Conservation (phyloP, 1,140 invertebrate species). For the Nasonia longicornis region DNA sequence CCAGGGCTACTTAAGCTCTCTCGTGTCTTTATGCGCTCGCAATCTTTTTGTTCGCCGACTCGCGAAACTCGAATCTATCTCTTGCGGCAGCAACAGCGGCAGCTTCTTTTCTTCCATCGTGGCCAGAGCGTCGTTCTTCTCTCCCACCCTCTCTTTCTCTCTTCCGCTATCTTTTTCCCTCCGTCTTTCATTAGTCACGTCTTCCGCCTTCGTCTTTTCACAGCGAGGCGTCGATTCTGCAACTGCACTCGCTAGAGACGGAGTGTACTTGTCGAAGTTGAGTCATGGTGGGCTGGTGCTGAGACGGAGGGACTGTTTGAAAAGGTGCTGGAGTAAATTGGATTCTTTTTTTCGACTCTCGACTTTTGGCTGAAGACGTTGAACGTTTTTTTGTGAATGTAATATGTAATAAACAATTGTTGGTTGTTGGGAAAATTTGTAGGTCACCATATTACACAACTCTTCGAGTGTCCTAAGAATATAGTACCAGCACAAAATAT, state of each 20-base stretch:
- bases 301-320: background rate
- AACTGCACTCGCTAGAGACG: background rate
- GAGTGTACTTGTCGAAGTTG: background rate
- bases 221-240: background rate
- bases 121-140: background rate
- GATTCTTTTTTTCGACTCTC: background rate
- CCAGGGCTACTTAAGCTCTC: background rate
- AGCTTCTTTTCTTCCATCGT: background rate
- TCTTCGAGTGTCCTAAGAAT: too few relatives aligned
- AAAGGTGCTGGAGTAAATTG: background rate
- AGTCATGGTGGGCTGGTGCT: background rate
- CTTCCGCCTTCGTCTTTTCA: conserved; percentile 20
- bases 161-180: conserved; percentile 15
- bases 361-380: too few relatives aligned
- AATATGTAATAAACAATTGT: too few relatives aligned
- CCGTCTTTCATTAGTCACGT: conserved; percentile 26
- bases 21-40: conserved; percentile 4
- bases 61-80: conserved; percentile 1
- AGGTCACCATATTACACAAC: too few relatives aligned
- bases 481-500: too few relatives aligned
- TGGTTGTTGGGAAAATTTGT: too few relatives aligned
- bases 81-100: background rate
- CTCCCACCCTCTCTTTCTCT: background rate
- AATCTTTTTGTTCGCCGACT: conserved; percentile 8
- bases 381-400: too few relatives aligned